These are phyloP conservation scores for Colossoma macropomum DNA, from an alignment of 2,113 vertebrate species.

Conservation along the genomic window DNA sequence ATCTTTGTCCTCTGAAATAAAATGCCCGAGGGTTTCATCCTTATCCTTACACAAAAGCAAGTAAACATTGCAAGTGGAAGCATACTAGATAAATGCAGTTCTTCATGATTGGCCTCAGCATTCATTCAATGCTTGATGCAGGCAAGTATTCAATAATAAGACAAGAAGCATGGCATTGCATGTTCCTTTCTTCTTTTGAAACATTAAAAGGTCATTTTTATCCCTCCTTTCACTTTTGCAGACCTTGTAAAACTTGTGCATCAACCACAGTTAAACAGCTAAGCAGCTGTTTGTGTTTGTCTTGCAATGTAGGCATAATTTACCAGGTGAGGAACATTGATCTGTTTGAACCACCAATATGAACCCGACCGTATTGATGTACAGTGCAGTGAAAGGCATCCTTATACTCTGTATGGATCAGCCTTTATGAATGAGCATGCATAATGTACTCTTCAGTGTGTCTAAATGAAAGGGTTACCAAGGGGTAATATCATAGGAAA, in stretches of 20 bases:
- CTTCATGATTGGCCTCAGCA: background rate
- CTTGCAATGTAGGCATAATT: background rate
- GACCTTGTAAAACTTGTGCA: background rate
- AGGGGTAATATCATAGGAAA: background rate
- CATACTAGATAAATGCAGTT: background rate
- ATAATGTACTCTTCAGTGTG: background rate
- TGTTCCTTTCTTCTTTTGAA: background rate
- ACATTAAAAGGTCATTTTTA: too few relatives aligned
- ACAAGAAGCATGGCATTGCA: background rate
- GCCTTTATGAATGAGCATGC: background rate
- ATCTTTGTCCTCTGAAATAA: background rate
- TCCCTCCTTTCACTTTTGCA: too few relatives aligned
- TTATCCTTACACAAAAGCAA: background rate
- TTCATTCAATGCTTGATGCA: background rate
- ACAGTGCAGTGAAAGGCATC: background rate
- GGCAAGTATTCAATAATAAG: background rate
- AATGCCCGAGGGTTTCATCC: background rate
- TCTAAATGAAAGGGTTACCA: background rate
- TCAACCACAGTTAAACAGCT: background rate
- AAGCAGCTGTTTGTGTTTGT: conserved; percentile 17
- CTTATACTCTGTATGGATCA: background rate
- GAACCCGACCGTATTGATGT: conserved; percentile 9
- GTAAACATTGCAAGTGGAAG: background rate
- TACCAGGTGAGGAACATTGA: conserved; percentile 25
- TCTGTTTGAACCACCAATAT: conserved; percentile 35